Evolutionary conservation across 2,113 vertebrate genomes (phyloP).

Genomic region (Coptodon rendalli): DNA sequence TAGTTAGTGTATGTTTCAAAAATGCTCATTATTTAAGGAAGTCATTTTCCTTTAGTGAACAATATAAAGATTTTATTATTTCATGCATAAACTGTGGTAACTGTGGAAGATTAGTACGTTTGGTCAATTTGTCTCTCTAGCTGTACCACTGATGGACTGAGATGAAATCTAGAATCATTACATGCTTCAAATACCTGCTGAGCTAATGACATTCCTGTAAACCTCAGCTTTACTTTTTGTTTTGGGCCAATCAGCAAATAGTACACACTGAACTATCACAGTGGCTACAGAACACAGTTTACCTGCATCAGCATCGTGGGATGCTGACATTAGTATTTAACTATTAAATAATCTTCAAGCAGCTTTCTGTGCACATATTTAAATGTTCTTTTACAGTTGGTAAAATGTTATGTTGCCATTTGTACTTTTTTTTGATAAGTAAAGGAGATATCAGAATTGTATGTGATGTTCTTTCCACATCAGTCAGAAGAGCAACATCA

Average conservation of each 20-base stretch:
- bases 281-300: neutral
- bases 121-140: neutral
- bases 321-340: neutral
- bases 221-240: neutral
- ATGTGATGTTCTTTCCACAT: neutral
- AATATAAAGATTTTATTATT: neutral
- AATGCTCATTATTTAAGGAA: neutral
- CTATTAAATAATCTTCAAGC: neutral
- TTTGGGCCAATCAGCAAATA: neutral
- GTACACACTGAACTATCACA: neutral
- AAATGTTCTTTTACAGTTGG: neutral
- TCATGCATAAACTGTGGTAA: neutral
- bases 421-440: neutral
- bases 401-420: neutral
- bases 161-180: neutral
- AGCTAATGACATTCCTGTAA: neutral
- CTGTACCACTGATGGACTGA: neutral
- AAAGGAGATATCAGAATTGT: neutral
- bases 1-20: neutral
- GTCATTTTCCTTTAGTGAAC: neutral
- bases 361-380: neutral
- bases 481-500: neutral
- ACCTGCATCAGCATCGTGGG: neutral
- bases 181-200: neutral
- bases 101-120: neutral